These are phyloP conservation scores for Amaurobius ferox DNA, from an alignment of 2,888 invertebrate genomes.

Conservation along the genomic window DNA sequence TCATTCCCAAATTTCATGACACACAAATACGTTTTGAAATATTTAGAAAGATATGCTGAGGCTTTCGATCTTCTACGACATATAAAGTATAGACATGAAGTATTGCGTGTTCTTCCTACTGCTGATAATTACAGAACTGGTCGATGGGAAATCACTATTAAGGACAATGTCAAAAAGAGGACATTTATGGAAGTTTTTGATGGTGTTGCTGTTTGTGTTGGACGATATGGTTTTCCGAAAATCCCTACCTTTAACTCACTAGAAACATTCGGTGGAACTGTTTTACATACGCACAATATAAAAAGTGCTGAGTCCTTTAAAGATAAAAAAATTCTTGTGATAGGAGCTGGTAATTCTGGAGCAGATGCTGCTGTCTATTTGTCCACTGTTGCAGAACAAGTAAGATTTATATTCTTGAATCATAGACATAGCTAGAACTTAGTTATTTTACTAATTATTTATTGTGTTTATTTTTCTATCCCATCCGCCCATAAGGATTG, in stretches of 20 bases:
- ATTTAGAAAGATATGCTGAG: conserved; percentile 77
- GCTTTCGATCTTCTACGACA: conserved; percentile 76
- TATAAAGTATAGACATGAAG: conserved; percentile 76
- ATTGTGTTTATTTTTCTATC: too few relatives aligned
- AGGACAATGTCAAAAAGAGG: conserved; percentile 60
- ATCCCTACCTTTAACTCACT: conserved; percentile 78
- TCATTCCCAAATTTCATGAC: conserved; percentile 77
- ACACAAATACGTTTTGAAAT: conserved; percentile 77
- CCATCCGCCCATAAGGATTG: too few relatives aligned
- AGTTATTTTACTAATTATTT: too few relatives aligned
- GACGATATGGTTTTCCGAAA: conserved; percentile 79
- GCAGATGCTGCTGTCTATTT: conserved; percentile 78
- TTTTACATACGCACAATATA: conserved; percentile 74
- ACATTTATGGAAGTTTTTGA: conserved; percentile 77
- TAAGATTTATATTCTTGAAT: too few relatives aligned
- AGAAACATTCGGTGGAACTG: conserved; percentile 76
- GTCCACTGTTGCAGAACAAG: conserved; percentile 75
- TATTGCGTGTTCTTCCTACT: conserved; percentile 72
- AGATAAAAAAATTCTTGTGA: conserved; percentile 78
- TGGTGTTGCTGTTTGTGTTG: conserved; percentile 79
- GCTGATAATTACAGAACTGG: conserved; percentile 73
- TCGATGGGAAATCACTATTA: conserved; percentile 71
- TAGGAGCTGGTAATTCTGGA: conserved; percentile 80
- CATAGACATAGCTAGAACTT: too few relatives aligned
- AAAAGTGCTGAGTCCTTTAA: conserved; percentile 73